Percentiles rank a stretch among this genome's conserved stretches.
These are phyloP conservation scores for Andrena hattorfiana DNA, from an alignment of 2,888 invertebrate genomes.

Conservation along the genomic window DNA sequence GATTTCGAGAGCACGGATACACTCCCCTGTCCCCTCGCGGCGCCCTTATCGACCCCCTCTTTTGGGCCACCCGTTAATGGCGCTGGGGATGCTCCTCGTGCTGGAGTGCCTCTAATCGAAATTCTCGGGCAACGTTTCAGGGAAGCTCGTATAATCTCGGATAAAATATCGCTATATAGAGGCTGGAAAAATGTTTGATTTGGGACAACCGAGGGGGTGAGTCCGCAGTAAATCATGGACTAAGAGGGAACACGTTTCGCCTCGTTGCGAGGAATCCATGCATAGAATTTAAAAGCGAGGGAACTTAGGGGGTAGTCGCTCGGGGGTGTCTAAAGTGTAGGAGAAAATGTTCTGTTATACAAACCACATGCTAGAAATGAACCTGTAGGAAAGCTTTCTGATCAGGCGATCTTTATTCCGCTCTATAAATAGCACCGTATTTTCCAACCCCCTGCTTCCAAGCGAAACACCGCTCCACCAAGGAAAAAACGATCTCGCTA, in stretches of 20 bases:
- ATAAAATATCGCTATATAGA: not conserved
- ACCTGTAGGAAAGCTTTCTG: not conserved
- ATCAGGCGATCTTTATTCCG: constrained; percentile 16
- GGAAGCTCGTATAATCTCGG: not conserved
- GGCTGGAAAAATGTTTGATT: not conserved
- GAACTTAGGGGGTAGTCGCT: too few relatives aligned
- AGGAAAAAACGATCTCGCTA: not conserved
- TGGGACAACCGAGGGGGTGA: not conserved
- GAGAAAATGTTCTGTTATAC: too few relatives aligned
- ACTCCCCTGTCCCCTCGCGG: not conserved
- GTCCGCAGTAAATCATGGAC: not conserved
- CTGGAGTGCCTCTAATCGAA: constrained; percentile 41
- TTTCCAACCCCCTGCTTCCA: not conserved
- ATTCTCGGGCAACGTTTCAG: constrained; percentile 20
- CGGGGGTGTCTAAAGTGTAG: too few relatives aligned
- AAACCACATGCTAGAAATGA: constrained; percentile 1
- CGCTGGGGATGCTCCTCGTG: constrained; percentile 27
- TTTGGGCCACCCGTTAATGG: constrained; percentile 10
- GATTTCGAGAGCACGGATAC: constrained; percentile 56
- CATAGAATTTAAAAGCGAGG: too few relatives aligned
- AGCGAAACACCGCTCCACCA: not conserved
- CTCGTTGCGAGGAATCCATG: too few relatives aligned
- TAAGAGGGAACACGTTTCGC: not conserved
- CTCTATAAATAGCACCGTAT: not conserved
- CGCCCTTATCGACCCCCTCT: constrained; percentile 28